Evolutionary conservation across 2,888 invertebrate genomes (phyloP).

Genomic region (Celastrina argiolus): DNA sequence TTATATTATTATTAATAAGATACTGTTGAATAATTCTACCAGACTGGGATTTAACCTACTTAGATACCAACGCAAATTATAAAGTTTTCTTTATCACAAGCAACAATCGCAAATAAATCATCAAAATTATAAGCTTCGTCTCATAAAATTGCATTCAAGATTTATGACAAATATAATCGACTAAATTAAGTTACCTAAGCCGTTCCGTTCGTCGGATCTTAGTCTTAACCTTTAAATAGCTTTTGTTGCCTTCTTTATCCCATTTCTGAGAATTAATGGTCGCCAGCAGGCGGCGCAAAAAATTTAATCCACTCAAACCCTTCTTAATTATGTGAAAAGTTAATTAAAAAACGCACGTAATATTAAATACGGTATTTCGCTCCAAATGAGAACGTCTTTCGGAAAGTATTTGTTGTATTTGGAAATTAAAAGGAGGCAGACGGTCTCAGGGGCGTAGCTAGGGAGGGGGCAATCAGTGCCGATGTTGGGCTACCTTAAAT

Average conservation of each 20-base stretch:
- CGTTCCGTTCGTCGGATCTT: background rate
- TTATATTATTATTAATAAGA: no score
- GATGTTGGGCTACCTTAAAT: slow-evolving; percentile 72
- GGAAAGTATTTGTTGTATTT: slow-evolving; percentile 69
- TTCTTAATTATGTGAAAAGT: slow-evolving; percentile 17
- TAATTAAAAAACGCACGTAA: slow-evolving; percentile 21
- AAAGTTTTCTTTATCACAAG: background rate
- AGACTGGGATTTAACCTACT: no score
- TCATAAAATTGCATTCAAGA: slow-evolving; percentile 1
- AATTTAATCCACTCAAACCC: background rate
- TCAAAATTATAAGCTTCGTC: slow-evolving; percentile 5
- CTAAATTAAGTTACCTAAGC: slow-evolving; percentile 21
- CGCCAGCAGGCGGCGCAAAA: background rate
- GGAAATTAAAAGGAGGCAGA: slow-evolving; percentile 70
- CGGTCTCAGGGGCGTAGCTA: slow-evolving; percentile 49
- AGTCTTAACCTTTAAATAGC: slow-evolving; percentile 9
- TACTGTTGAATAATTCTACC: no score
- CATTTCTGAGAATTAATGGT: slow-evolving; percentile 7
- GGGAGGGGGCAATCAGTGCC: slow-evolving; percentile 66
- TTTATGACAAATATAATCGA: slow-evolving; percentile 8
- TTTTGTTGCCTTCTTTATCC: background rate
- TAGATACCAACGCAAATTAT: background rate
- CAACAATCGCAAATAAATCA: background rate
- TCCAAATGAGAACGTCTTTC: slow-evolving; percentile 37
- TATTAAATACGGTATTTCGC: slow-evolving; percentile 33